These are phyloP conservation scores for Amazona finschi DNA, from an alignment of 2,797 vertebrate species.

Conservation along the genomic window DNA sequence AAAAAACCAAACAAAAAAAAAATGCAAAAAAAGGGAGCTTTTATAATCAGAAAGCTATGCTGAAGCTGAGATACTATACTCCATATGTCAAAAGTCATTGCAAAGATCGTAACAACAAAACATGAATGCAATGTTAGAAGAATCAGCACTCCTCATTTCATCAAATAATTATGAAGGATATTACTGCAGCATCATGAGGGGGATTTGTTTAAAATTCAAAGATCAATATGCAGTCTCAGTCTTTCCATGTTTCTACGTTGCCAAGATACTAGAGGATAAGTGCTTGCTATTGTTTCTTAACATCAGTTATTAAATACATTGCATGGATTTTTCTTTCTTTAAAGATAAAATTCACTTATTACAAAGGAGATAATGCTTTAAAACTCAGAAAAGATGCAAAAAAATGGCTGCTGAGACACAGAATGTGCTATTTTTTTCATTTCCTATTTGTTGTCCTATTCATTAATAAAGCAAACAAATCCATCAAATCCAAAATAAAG, in stretches of 20 bases:
- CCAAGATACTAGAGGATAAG: neutral
- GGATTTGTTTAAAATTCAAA: neutral
- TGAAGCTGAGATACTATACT: neutral
- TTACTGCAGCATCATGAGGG: neutral
- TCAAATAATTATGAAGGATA: neutral
- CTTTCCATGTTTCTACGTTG: neutral
- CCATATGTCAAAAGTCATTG: neutral
- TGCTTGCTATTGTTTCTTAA: neutral
- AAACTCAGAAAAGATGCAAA: neutral
- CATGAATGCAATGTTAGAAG: neutral
- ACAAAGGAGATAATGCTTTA: neutral
- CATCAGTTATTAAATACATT: neutral
- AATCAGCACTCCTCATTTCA: neutral
- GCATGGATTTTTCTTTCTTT: neutral
- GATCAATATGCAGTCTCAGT: neutral
- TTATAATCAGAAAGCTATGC: neutral
- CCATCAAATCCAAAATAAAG: neutral
- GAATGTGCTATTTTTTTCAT: neutral
- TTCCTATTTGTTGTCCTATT: neutral
- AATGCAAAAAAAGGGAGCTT: neutral
- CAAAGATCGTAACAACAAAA: neutral
- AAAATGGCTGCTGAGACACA: neutral
- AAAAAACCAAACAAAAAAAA: neutral
- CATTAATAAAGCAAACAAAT: neutral
- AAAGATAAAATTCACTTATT: neutral